Base-by-base conservation (phyloP, 1,140 invertebrate species). In the Drosophila funebris region DNA sequence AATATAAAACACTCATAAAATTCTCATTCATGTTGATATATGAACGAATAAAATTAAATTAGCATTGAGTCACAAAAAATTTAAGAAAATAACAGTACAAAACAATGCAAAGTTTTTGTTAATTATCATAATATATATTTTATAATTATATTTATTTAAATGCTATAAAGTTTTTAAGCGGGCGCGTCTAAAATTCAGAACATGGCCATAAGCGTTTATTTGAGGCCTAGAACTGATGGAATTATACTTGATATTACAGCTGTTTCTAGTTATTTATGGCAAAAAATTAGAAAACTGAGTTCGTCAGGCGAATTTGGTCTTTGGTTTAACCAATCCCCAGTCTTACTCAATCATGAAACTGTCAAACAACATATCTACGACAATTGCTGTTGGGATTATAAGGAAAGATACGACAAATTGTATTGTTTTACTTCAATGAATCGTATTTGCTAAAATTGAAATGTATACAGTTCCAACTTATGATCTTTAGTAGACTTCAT, bases 1-100 rank as follows among this genome's bases (percentile, higher is more conserved):
- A 66, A 31, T 5, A 52, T 46, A 68, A 43, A 48, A 31, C 37
- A 24, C 9, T 29, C 2, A 60, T 66, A 68, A 77, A 70, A 50
- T 63, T 62, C 61, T 67, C 75, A 90, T 85, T 76, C 64, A 53
- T 36, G 29, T 63, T 85, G 78, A 83, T 83, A 73, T 69, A 83
- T 90, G 81, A 57, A 58, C 58, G 33, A 61, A 70, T 78, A 73
- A 70, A 73, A 62, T 66, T 63, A 44, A 78, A 73, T 66, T 20
- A 33, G 50, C n/a, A 36, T 27, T 36, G 33, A 36, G n/a, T 27
- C 22, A 24, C n/a, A 29, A 48, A 48, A 13, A 14, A n/a, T 29
- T 50, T 27, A 66, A 39, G 66, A 67, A 37, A 76, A 46, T 64
- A 67, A 9, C 41, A 20, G 31, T 24, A 16, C 8, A 33, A 31